Percentiles rank a stretch among this genome's conserved stretches.
phyloP scores from a whole-genome alignment of 2,888 invertebrate species.

The Eulithis prunata region DNA sequence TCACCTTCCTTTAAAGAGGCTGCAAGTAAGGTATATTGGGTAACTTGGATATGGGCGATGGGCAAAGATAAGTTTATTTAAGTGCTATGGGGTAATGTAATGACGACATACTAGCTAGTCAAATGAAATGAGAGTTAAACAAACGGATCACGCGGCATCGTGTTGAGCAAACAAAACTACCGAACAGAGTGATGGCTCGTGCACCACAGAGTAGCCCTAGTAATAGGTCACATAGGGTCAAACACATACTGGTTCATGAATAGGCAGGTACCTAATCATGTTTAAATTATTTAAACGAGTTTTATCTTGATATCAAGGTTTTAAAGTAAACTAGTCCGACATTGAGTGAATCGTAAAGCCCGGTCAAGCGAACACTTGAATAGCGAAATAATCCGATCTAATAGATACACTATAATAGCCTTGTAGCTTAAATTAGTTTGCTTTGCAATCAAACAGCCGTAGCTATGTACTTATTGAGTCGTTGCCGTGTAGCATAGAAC shows the following conservation, averaged over 20 bases:
- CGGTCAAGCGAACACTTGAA: slow-evolving; percentile 13
- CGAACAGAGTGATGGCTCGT: slow-evolving; percentile 1
- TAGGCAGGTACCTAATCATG: neutral
- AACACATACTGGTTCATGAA: neutral
- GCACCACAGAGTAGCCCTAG: neutral
- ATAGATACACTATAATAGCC: slow-evolving; percentile 46
- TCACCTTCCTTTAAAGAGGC: too few species aligned
- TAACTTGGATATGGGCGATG: too few species aligned
- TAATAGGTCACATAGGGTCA: neutral
- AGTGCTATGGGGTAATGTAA: too few species aligned
- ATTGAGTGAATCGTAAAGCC: slow-evolving; percentile 3
- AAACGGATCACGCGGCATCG: slow-evolving; percentile 1
- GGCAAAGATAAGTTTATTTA: too few species aligned
- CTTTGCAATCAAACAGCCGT: slow-evolving; percentile 36
- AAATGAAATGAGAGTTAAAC: slow-evolving; percentile 3
- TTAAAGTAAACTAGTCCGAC: neutral
- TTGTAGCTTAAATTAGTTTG: slow-evolving; percentile 36
- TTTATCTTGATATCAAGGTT: neutral
- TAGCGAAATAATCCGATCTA: slow-evolving; percentile 49
- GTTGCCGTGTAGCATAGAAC: slow-evolving; percentile 26
- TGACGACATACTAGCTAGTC: neutral
- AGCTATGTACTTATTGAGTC: slow-evolving; percentile 28
- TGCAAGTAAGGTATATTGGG: too few species aligned
- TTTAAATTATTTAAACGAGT: too few species aligned
- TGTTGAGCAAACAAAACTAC: slow-evolving; percentile 4